phyloP scores from a whole-genome alignment of 2,888 invertebrate genomes.

The Dinocampus coccinellae region DNA sequence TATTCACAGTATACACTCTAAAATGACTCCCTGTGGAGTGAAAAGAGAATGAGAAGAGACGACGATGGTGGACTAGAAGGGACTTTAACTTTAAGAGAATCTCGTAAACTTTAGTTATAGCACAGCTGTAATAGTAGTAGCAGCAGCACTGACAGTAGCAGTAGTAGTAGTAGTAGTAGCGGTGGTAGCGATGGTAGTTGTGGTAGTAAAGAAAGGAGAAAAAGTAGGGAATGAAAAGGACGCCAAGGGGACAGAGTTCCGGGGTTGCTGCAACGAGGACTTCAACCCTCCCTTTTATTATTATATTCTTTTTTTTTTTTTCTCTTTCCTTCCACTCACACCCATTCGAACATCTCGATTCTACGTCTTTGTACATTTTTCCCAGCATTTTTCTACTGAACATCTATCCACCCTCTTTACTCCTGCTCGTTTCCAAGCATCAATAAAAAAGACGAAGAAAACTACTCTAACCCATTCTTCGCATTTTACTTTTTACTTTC shows the following conservation, averaged over 20 bases:
- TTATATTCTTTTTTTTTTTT: too few relatives aligned
- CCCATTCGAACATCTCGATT: conserved; percentile 53
- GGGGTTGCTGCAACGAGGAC: conserved; percentile 62
- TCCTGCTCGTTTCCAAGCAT: background rate
- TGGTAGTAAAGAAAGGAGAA: conserved; percentile 41
- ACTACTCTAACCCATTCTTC: conserved; percentile 10
- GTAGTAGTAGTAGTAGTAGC: conserved; percentile 7
- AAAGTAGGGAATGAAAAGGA: conserved; percentile 4
- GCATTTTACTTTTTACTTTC: background rate
- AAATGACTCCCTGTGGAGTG: background rate
- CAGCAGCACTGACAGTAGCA: conserved; percentile 10
- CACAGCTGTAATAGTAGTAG: background rate
- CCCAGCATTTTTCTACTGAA: conserved; percentile 43
- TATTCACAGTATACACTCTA: background rate
- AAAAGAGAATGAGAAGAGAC: background rate
- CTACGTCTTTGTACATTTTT: conserved; percentile 16
- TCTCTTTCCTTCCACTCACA: conserved; percentile 66
- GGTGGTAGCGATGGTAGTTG: conserved; percentile 1
- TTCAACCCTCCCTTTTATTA: conserved; percentile 65
- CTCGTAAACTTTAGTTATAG: background rate
- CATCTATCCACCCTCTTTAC: conserved; percentile 46
- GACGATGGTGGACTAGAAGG: background rate
- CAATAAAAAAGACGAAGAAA: background rate
- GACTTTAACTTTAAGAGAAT: background rate
- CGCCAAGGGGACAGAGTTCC: conserved; percentile 53